Evolutionary conservation across 2,888 invertebrate species (phyloP), one percentile per base, ranked within the genome.

Genomic region (Diachrysia chrysitis): DNA sequence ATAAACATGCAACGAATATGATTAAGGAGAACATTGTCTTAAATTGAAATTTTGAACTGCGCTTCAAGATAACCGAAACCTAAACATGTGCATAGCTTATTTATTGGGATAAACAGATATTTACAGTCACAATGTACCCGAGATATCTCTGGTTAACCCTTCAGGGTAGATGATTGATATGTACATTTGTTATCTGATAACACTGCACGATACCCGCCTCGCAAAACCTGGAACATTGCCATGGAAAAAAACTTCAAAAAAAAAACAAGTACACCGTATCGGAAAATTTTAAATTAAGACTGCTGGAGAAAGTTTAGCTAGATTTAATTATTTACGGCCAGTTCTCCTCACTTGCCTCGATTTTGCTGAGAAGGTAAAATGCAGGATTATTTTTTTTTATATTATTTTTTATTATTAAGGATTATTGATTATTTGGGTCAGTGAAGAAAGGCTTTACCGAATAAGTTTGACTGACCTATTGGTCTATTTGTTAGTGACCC

Each of bases 321-420:
- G 48, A 51, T 51, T 51, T 51, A 51, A 51, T 51, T 51, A 51
- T 51, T 51, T 51, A 51, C 48, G 48, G 10, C 10, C 48, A 51
- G 48, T 21, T 51, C n/a, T n/a, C 21, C 48, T 37, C 12, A 51
- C 48, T 51, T 19, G 48, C 19, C 19, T 12, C 4, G 4, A 51
- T 51, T 21, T 21, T 3, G 12, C 19, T 21, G 17, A 12, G 19
- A 37, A 14, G 4, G 14, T 16, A 37, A n/a, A n/a, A n/a, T 4
- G 42, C 42, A 42, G 42, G 6, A n/a, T 42, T 42, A 42, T n/a
- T n/a, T 42, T 16, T 5, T n/a, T 5, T n/a, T 37, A 16, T 32
- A 32, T 10, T 32, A n/a, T n/a, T n/a, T 42, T 42, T 12, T 37
- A 3, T n/a, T n/a, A n/a, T n/a, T n/a, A n/a, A n/a, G n/a, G n/a